These are phyloP conservation scores for Drosophila ficusphila DNA, from an alignment of 1,140 invertebrate genomes.

Conservation along the genomic window DNA sequence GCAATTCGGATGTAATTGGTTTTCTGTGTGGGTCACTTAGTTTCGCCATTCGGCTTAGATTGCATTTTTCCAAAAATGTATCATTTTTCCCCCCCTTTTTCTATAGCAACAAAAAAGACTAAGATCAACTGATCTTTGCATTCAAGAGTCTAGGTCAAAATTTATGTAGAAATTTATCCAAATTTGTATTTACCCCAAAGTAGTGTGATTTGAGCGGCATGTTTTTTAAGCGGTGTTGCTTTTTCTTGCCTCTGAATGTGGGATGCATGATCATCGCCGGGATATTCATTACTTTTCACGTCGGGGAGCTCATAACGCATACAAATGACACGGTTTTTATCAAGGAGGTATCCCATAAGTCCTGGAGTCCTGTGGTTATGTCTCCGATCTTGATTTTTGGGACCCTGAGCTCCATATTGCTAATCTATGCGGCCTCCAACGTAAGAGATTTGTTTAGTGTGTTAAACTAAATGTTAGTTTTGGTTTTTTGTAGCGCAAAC, in stretches of 20 bases:
- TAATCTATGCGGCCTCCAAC: constrained; percentile 34
- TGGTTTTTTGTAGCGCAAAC: constrained; percentile 32
- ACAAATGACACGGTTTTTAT: constrained; percentile 38
- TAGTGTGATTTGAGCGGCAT: constrained; percentile 1
- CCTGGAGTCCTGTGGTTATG: constrained; percentile 26
- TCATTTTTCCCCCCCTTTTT: not conserved
- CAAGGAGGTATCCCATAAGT: constrained; percentile 6
- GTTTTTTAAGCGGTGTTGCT: constrained; percentile 37
- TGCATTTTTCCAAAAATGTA: not conserved
- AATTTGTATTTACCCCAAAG: not conserved
- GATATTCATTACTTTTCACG: constrained; percentile 29
- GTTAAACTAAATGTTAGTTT: too few relatives aligned
- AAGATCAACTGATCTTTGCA: constrained; percentile 14
- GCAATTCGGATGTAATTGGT: constrained; percentile 27
- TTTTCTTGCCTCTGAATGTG: constrained; percentile 21
- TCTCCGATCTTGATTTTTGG: constrained; percentile 10
- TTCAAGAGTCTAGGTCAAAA: constrained; percentile 22
- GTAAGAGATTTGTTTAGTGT: constrained; percentile 17
- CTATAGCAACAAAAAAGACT: not conserved
- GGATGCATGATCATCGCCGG: constrained; percentile 37
- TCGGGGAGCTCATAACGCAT: constrained; percentile 37
- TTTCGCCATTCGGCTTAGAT: too few relatives aligned
- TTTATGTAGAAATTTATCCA: constrained; percentile 7
- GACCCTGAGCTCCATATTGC: constrained; percentile 18
- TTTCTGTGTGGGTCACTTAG: constrained; percentile 13